phyloP scores from a whole-genome alignment of 2,113 vertebrate genomes.

The Gasterosteus aculeatus region DNA sequence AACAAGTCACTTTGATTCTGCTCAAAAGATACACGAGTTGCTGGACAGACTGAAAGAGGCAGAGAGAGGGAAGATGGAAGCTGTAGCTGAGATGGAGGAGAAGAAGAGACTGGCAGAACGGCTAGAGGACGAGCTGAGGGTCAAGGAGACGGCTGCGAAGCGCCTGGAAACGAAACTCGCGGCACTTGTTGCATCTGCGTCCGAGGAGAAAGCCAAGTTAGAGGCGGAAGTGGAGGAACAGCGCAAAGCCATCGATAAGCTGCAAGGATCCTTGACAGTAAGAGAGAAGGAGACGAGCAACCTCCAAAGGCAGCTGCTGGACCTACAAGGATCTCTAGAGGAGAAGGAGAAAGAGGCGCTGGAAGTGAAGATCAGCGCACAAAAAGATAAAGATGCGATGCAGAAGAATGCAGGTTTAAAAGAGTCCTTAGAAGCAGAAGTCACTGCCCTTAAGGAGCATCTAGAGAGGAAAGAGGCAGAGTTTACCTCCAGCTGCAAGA shows the following conservation, averaged over 20 bases:
- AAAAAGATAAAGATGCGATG: constrained; percentile 74
- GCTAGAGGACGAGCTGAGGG: constrained; percentile 79
- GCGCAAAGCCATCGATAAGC: constrained; percentile 67
- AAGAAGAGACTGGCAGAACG: constrained; percentile 76
- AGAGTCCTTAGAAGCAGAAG: constrained; percentile 77
- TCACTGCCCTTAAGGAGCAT: constrained; percentile 69
- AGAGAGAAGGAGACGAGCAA: constrained; percentile 82
- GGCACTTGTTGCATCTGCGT: constrained; percentile 57
- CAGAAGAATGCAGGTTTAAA: constrained; percentile 76
- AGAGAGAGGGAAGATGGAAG: constrained; percentile 80
- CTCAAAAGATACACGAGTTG: constrained; percentile 81
- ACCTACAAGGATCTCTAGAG: constrained; percentile 76
- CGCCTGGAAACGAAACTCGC: constrained; percentile 75
- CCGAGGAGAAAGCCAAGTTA: constrained; percentile 78
- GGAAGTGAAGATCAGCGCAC: constrained; percentile 63
- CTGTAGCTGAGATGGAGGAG: constrained; percentile 75
- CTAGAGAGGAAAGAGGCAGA: constrained; percentile 79
- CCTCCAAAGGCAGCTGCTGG: constrained; percentile 83
- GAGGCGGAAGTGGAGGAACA: constrained; percentile 71
- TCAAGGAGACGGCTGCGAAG: constrained; percentile 78
- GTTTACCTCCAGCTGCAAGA: constrained; percentile 79
- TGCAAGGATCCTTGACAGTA: constrained; percentile 76
- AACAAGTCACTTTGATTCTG: constrained; percentile 75
- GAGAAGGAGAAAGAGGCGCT: constrained; percentile 74
- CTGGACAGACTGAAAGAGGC: constrained; percentile 83